phyloP scores from a whole-genome alignment of 1,140 invertebrate species.

The Planococcus citri region DNA sequence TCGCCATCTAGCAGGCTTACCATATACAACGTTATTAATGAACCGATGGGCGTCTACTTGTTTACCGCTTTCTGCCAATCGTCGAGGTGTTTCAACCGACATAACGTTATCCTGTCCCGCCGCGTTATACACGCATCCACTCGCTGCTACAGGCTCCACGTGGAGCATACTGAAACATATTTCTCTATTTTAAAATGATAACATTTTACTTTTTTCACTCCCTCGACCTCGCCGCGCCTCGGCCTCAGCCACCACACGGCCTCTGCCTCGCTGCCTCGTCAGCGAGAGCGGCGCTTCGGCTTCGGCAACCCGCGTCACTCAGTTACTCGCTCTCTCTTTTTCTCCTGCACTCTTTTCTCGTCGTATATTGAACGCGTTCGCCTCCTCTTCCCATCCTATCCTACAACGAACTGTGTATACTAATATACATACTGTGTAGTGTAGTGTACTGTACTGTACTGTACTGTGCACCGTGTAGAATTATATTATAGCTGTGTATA shows the following conservation, averaged over 20 bases:
- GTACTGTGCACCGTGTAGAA: no score
- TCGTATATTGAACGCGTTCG: no score
- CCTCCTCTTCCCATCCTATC: no score
- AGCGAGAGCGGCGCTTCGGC: no score
- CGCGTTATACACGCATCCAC: conserved; percentile 24
- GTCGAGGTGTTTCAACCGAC: neutral
- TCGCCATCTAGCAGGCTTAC: neutral
- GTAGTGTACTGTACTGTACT: no score
- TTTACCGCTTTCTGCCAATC: conserved; percentile 22
- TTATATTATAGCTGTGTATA: no score
- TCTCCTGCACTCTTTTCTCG: no score
- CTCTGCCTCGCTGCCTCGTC: conserved; percentile 15
- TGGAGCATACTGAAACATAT: conserved; percentile 27
- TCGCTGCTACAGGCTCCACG: conserved; percentile 25
- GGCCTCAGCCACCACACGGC: no score
- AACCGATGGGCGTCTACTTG: neutral
- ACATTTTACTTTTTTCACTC: conserved; percentile 5
- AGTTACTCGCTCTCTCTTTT: neutral
- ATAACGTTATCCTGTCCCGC: conserved; percentile 20
- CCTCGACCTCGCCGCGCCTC: neutral
- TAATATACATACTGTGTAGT: no score
- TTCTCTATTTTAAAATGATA: conserved; percentile 23
- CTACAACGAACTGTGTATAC: no score
- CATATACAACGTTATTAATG: neutral
- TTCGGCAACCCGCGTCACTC: neutral